Percentiles rank a stretch among this genome's conserved stretches.
These are phyloP conservation scores for Cardiocondyla obscurior DNA, from an alignment of 1,140 invertebrate species.

Conservation along the genomic window DNA sequence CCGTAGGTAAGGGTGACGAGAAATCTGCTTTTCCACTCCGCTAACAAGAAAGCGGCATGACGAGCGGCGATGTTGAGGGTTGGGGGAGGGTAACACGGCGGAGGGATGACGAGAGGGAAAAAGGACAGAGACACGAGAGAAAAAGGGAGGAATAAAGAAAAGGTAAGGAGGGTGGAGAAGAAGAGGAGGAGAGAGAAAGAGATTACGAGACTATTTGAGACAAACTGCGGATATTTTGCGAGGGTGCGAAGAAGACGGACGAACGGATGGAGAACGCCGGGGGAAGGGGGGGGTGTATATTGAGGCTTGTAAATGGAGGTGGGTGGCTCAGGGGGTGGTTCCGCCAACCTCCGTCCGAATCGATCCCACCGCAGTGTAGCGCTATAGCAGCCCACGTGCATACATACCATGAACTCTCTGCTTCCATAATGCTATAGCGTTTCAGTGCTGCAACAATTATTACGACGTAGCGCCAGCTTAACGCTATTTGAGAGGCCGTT, in stretches of 20 bases:
- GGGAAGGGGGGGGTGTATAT: constrained; percentile 78
- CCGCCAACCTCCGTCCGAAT: constrained; percentile 78
- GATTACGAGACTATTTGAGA: constrained; percentile 44
- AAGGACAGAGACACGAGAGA: constrained; percentile 31
- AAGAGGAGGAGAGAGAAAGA: constrained; percentile 32
- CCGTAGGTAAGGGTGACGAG: constrained; percentile 24
- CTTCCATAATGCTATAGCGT: constrained; percentile 49
- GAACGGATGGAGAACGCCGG: constrained; percentile 62
- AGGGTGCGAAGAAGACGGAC: constrained; percentile 67
- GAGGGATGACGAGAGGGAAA: constrained; percentile 46
- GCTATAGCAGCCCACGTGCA: constrained; percentile 81
- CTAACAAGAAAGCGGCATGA: constrained; percentile 50
- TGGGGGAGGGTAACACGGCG: background rate
- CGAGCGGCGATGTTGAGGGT: constrained; percentile 16
- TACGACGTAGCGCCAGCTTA: constrained; percentile 3
- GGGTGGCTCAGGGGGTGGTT: constrained; percentile 46
- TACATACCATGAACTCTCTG: constrained; percentile 76
- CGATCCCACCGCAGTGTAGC: constrained; percentile 82
- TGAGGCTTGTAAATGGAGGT: constrained; percentile 80
- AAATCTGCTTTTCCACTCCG: constrained; percentile 46
- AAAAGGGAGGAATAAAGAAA: background rate
- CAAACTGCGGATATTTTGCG: constrained; percentile 74
- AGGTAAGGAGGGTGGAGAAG: constrained; percentile 30
- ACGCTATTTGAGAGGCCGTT: background rate
- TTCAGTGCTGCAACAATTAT: constrained; percentile 63